A percentile compares a stretch with the other conserved stretches of the same genome.
Conservation (phyloP, 2,113 vertebrate species). For the Pseudolaguvia tuberculata region DNA sequence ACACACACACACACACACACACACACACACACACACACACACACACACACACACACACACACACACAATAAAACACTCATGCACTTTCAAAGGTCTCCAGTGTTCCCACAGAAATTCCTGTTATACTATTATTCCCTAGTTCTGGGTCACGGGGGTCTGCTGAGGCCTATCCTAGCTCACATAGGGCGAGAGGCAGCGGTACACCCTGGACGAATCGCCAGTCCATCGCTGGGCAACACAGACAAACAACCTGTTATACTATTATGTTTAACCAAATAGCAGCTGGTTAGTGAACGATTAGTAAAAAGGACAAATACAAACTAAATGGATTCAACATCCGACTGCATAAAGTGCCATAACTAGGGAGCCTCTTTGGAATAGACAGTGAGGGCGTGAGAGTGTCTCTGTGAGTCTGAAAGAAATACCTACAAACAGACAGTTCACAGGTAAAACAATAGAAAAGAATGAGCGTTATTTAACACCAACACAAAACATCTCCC, state of each 20-base stretch:
- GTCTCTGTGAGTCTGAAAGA: neutral
- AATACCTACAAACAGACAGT: neutral
- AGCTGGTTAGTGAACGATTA: neutral
- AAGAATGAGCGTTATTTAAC: neutral
- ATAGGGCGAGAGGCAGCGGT: too few species aligned
- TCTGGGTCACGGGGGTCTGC: too few species aligned
- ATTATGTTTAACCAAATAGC: neutral
- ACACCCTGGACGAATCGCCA: too few species aligned
- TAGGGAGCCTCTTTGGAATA: neutral
- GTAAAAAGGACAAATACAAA: neutral
- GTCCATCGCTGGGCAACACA: too few species aligned
- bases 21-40: too few species aligned
- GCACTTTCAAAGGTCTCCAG: too few species aligned
- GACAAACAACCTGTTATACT: neutral
- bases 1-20: too few species aligned
- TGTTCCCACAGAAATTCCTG: too few species aligned
- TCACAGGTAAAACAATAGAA: neutral
- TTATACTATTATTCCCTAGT: too few species aligned
- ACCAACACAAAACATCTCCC: neutral
- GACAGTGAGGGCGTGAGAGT: neutral
- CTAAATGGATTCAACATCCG: neutral
- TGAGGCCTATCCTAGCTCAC: too few species aligned
- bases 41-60: too few species aligned
- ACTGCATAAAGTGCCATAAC: neutral
- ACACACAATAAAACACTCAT: too few species aligned